phyloP scores from a whole-genome alignment of 30 jellyfish, hydroid and myxozoan species.

The Chironex yamaguchii region DNA sequence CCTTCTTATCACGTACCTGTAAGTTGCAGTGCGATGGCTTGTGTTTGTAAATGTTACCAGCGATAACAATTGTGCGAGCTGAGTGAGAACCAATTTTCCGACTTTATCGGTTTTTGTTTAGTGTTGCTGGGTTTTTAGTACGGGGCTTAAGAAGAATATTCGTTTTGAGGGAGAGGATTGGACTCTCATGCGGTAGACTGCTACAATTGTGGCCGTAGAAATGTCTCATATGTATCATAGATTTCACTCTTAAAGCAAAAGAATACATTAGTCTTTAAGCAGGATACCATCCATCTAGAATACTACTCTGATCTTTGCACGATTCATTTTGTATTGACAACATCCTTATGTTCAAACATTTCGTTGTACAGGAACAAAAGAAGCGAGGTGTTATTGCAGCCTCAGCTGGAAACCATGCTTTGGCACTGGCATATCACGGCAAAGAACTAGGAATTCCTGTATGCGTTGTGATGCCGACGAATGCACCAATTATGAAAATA shows the following conservation, averaged over 20 bases:
- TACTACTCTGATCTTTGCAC: too few species aligned
- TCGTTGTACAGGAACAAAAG: slow-evolving; percentile 80
- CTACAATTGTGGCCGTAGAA: too few species aligned
- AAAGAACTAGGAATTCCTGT: slow-evolving; percentile 90
- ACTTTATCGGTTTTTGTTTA: neutral
- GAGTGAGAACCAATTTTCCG: neutral
- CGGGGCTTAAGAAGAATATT: too few species aligned
- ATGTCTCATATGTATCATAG: too few species aligned
- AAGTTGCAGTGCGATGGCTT: neutral
- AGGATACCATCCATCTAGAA: too few species aligned
- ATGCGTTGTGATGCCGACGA: slow-evolving; percentile 93
- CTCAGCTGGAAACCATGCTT: slow-evolving; percentile 99
- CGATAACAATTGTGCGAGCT: neutral
- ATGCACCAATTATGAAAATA: slow-evolving; percentile 99
- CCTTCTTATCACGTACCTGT: neutral
- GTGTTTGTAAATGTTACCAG: neutral
- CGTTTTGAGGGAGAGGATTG: too few species aligned
- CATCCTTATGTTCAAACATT: neutral
- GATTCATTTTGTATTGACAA: neutral
- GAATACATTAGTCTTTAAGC: too few species aligned
- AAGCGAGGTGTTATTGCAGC: slow-evolving; percentile 97
- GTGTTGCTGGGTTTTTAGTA: too few species aligned
- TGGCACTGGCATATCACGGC: slow-evolving; percentile 99
- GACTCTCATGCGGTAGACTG: too few species aligned
- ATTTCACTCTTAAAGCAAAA: too few species aligned